Conservation (phyloP, 1,140 invertebrate species). For the Colletes gigas region DNA sequence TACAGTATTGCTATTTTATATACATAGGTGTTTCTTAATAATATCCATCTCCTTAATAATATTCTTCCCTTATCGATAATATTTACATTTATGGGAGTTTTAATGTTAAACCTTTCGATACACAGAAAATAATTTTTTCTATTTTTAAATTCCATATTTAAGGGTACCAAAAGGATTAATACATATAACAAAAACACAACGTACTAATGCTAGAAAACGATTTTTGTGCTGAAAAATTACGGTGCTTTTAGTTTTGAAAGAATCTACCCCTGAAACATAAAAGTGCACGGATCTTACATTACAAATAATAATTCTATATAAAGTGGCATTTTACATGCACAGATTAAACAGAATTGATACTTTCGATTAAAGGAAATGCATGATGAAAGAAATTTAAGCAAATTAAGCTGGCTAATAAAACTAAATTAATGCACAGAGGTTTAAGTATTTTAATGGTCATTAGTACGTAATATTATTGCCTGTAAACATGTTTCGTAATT, state of each 20-base stretch:
- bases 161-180: too few relatives aligned
- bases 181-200: neutral
- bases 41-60: neutral
- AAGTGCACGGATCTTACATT: conserved; percentile 12
- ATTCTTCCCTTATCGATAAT: neutral
- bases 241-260: conserved; percentile 56
- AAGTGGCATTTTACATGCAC: neutral
- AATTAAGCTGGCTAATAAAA: neutral
- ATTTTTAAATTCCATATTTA: too few relatives aligned
- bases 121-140: too few relatives aligned
- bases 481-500: too few relatives aligned
- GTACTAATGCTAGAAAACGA: neutral
- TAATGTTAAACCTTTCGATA: neutral
- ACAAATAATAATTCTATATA: neutral
- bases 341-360: neutral
- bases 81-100: neutral
- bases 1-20: neutral
- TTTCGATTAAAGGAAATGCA: neutral
- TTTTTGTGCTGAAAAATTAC: conserved; percentile 31
- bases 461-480: too few relatives aligned
- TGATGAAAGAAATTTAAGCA: neutral
- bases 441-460: too few relatives aligned
- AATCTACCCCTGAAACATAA: conserved; percentile 62
- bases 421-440: too few relatives aligned
- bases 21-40: neutral